These are phyloP conservation scores for Desmodus rotundus DNA, from an alignment of 2,113 vertebrate species.

Conservation along the genomic window DNA sequence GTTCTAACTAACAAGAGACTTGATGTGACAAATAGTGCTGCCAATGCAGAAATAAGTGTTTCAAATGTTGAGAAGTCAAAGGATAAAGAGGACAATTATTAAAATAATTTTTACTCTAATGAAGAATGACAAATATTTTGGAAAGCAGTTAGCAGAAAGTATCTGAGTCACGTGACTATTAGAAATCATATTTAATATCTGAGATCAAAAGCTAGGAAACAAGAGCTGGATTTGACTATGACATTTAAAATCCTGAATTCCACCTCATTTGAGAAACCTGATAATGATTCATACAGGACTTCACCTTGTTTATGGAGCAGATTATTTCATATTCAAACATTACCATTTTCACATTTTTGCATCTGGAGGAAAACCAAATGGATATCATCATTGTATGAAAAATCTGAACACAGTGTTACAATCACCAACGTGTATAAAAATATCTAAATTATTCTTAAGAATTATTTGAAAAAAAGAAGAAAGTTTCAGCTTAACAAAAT, in stretches of 20 bases:
- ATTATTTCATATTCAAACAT: not conserved
- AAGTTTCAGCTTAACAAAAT: not conserved
- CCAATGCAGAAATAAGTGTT: conserved; percentile 54
- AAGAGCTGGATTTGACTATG: not conserved
- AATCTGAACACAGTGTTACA: not conserved
- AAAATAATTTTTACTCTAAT: not conserved
- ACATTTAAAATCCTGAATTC: not conserved
- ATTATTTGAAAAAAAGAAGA: not conserved
- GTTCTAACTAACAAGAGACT: conserved; percentile 18
- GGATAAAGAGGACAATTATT: conserved; percentile 14
- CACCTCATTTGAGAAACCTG: not conserved
- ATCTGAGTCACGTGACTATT: not conserved
- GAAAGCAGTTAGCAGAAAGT: not conserved
- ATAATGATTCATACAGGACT: not conserved
- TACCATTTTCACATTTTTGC: not conserved
- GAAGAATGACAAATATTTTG: not conserved
- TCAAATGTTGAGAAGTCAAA: conserved; percentile 49
- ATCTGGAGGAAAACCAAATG: not conserved
- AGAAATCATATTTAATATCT: not conserved
- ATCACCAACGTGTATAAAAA: not conserved
- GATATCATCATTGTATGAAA: not conserved
- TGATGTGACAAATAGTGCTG: not conserved
- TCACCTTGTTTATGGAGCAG: not conserved
- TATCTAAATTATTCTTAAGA: not conserved
- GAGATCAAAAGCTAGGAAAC: not conserved